Conservation (phyloP, 2,888 invertebrate species). For the Nomada fabriciana region DNA sequence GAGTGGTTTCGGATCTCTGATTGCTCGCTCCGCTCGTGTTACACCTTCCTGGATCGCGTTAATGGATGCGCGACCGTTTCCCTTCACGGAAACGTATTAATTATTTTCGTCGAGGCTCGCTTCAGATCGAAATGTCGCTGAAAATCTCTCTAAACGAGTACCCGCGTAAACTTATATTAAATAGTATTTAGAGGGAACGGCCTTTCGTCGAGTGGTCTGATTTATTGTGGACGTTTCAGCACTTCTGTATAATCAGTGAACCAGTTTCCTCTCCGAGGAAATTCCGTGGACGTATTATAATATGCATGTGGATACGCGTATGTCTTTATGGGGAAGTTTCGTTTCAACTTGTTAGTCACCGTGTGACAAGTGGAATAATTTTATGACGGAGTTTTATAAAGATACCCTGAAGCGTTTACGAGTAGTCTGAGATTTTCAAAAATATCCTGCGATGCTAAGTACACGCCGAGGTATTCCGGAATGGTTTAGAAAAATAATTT, state of each 20-base stretch:
- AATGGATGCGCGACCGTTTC: constrained; percentile 42
- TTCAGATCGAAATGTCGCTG: not conserved
- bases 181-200: not conserved
- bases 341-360: too few relatives aligned
- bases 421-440: too few relatives aligned
- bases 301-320: too few relatives aligned
- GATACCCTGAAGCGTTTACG: too few relatives aligned
- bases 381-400: too few relatives aligned
- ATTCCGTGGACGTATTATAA: too few relatives aligned
- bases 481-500: too few relatives aligned
- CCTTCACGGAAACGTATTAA: constrained; percentile 44
- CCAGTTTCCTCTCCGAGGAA: not conserved
- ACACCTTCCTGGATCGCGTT: constrained; percentile 32
- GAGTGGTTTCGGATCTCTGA: constrained; percentile 48
- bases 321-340: too few relatives aligned
- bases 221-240: constrained; percentile 23
- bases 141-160: not conserved
- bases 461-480: too few relatives aligned
- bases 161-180: not conserved
- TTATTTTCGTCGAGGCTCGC: constrained; percentile 26
- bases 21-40: constrained; percentile 23
- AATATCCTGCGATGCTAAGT: too few relatives aligned
- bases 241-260: not conserved
- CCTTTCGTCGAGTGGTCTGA: not conserved
- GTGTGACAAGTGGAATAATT: too few relatives aligned